Evolutionary conservation across 2,888 invertebrate species (phyloP).

Genomic region (Lottia gigantea): DNA sequence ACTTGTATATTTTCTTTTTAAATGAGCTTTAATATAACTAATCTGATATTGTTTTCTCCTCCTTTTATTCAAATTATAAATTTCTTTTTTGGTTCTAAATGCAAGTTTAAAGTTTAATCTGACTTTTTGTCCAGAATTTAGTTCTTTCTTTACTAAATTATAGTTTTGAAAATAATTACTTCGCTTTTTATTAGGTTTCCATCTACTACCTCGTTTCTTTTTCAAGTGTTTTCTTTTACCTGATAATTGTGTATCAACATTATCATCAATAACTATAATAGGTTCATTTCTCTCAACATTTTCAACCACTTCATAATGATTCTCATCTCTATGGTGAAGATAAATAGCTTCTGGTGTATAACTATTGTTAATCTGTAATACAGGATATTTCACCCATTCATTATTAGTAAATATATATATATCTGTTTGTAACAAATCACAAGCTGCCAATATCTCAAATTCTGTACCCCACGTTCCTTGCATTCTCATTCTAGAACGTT

Average conservation of each 20-base stretch:
- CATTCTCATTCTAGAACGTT: background rate
- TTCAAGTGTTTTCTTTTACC: background rate
- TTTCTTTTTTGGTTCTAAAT: background rate
- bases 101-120: too few relatives aligned
- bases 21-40: too few relatives aligned
- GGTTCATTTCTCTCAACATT: background rate
- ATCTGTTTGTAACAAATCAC: background rate
- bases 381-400: background rate
- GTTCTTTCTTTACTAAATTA: background rate
- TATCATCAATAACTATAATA: background rate
- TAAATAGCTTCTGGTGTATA: background rate
- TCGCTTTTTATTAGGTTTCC: background rate
- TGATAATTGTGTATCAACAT: background rate
- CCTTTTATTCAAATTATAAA: background rate
- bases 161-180: background rate
- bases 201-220: background rate
- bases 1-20: background rate
- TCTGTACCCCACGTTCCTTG: background rate
- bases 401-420: background rate
- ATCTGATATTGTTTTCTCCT: background rate
- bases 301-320: background rate
- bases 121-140: background rate
- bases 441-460: background rate
- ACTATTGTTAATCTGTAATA: background rate
- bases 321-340: background rate